Percentiles rank a stretch among this genome's conserved stretches.
Evolutionary conservation across 2,113 vertebrate species (phyloP).

Genomic region (Microcebus jonahi): DNA sequence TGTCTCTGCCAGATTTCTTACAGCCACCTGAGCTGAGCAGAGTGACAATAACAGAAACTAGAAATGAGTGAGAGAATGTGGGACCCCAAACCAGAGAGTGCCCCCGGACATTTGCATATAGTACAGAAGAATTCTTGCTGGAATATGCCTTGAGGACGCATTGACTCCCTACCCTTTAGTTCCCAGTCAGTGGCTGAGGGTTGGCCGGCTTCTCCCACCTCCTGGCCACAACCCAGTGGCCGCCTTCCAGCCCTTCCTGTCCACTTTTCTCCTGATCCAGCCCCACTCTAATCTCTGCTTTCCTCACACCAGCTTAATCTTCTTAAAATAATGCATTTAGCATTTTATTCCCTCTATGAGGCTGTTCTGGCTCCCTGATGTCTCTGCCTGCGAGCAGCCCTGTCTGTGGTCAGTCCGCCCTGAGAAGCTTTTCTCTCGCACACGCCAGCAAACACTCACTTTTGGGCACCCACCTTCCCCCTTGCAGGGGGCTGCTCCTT

Average conservation of each 20-base stretch:
- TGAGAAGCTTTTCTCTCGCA: accelerated
- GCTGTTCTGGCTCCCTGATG: not conserved
- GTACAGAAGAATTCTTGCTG: not conserved
- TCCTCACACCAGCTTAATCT: not conserved
- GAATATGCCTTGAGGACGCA: not conserved
- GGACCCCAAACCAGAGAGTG: not conserved
- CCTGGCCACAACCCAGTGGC: not conserved
- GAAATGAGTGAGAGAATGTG: not conserved
- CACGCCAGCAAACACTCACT: too few species aligned
- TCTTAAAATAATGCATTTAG: not conserved
- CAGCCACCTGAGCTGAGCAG: not conserved
- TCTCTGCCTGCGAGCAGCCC: not conserved
- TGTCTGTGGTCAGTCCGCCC: accelerated
- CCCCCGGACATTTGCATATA: not conserved
- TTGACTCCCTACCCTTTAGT: not conserved
- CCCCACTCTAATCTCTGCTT: not conserved
- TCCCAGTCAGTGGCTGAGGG: not conserved
- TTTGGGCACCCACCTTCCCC: accelerated
- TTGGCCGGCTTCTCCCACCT: not conserved
- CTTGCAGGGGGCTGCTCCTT: not conserved
- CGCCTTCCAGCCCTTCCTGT: not conserved
- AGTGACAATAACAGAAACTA: not conserved
- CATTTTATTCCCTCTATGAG: not conserved
- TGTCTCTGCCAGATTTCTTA: not conserved
- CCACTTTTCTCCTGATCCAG: not conserved